A percentile compares a stretch with the other conserved stretches of the same genome.
phyloP scores from a whole-genome alignment of 1,140 invertebrate genomes.

The Lethocerus indicus region DNA sequence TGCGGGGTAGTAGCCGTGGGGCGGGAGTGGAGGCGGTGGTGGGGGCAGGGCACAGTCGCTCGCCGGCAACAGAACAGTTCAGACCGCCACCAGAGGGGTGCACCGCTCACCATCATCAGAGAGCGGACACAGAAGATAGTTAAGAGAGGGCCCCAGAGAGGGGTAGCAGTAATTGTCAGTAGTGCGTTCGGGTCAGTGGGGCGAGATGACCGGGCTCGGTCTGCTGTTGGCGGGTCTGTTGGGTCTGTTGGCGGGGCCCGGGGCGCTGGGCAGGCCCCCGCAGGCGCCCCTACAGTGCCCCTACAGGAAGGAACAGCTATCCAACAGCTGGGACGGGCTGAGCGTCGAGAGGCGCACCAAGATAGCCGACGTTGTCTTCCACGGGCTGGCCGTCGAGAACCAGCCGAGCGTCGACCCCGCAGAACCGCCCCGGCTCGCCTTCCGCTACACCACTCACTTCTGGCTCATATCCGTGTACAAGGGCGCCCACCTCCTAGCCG shows the following conservation, averaged over 20 bases:
- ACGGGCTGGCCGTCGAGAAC: constrained; percentile 17
- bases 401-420: constrained; percentile 8
- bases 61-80: neutral
- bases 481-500: constrained; percentile 12
- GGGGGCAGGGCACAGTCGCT: neutral
- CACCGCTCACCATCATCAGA: no score
- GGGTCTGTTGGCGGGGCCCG: neutral
- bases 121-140: no score
- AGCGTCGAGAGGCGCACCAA: constrained; percentile 12
- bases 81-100: no score
- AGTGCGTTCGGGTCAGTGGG: no score
- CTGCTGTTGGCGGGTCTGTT: neutral
- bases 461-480: constrained; percentile 19
- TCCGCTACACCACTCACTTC: constrained; percentile 16
- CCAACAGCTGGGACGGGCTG: constrained; percentile 10
- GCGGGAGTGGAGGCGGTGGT: neutral
- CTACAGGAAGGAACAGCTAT: constrained; percentile 1
- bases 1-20: neutral
- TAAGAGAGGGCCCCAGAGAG: no score
- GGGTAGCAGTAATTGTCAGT: no score
- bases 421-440: neutral
- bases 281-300: neutral
- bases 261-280: neutral
- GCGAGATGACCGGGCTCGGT: neutral
- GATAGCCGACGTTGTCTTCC: constrained; percentile 14